Conservation (phyloP, 2,888 invertebrate species). For the Salpingus planirostris region DNA sequence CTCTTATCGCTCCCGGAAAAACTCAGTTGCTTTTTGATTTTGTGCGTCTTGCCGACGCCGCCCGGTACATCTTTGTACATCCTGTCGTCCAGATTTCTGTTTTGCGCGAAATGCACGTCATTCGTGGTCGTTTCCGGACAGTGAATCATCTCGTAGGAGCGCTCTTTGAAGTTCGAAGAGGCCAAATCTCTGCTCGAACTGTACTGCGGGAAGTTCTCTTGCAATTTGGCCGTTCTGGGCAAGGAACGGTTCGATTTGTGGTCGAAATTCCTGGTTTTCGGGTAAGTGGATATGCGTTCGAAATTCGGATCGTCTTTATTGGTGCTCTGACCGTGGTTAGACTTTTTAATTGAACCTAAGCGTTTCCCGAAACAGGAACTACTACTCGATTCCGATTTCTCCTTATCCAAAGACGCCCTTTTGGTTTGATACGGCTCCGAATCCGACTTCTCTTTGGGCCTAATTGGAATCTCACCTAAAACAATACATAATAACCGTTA, state of each 20-base stretch:
- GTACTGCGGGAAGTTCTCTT: slow-evolving; percentile 19
- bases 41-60: slow-evolving; percentile 29
- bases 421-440: background rate
- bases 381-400: slow-evolving; percentile 17
- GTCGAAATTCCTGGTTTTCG: slow-evolving; percentile 30
- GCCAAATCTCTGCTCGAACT: slow-evolving; percentile 20
- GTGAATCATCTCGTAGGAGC: slow-evolving; percentile 38
- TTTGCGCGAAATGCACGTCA: slow-evolving; percentile 38
- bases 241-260: slow-evolving; percentile 34
- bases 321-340: slow-evolving; percentile 12
- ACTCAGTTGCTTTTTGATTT: slow-evolving; percentile 34
- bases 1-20: slow-evolving; percentile 32
- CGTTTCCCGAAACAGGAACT: slow-evolving; percentile 40
- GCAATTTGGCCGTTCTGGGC: slow-evolving; percentile 34
- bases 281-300: slow-evolving; percentile 30
- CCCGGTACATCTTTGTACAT: slow-evolving; percentile 27
- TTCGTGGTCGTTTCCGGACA: slow-evolving; percentile 34
- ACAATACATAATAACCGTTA: no score
- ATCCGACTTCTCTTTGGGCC: slow-evolving; percentile 25
- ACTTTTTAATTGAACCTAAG: slow-evolving; percentile 34
- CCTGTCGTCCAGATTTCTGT: slow-evolving; percentile 30
- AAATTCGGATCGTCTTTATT: slow-evolving; percentile 24
- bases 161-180: slow-evolving; percentile 19
- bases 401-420: slow-evolving; percentile 7
- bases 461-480: slow-evolving; percentile 35